These are phyloP conservation scores for Neotoma lepida DNA, from an alignment of 2,113 vertebrate genomes.

Conservation along the genomic window DNA sequence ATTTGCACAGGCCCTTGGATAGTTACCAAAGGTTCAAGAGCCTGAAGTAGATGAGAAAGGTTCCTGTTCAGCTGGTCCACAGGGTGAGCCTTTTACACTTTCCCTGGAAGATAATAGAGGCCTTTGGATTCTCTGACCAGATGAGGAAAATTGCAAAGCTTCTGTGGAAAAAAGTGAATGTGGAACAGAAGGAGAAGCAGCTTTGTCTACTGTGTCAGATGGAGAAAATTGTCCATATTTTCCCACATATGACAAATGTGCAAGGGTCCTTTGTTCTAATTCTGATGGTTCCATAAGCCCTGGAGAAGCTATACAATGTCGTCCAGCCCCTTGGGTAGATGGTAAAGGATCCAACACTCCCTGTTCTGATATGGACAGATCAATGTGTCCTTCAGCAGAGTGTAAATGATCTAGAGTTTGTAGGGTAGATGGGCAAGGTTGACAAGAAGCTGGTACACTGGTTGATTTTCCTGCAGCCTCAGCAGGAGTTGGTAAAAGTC, in stretches of 20 bases:
- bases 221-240: not conserved
- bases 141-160: not conserved
- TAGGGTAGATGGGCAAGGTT: not conserved
- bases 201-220: not conserved
- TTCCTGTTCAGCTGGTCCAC: not conserved
- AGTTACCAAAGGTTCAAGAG: not conserved
- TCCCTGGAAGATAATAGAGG: not conserved
- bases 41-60: not conserved
- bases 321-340: not conserved
- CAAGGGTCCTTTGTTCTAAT: not conserved
- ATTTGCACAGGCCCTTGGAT: not conserved
- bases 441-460: not conserved
- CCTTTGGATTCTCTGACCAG: not conserved
- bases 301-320: not conserved
- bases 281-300: not conserved
- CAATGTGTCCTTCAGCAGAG: not conserved
- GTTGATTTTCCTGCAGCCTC: not conserved
- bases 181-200: not conserved
- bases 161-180: not conserved
- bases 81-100: too few species aligned
- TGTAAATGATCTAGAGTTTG: not conserved
- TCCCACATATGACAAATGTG: not conserved
- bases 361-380: not conserved
- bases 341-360: not conserved
- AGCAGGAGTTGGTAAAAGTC: not conserved